phyloP scores from a whole-genome alignment of 2,888 invertebrate species.

The Lobophora halterata region DNA sequence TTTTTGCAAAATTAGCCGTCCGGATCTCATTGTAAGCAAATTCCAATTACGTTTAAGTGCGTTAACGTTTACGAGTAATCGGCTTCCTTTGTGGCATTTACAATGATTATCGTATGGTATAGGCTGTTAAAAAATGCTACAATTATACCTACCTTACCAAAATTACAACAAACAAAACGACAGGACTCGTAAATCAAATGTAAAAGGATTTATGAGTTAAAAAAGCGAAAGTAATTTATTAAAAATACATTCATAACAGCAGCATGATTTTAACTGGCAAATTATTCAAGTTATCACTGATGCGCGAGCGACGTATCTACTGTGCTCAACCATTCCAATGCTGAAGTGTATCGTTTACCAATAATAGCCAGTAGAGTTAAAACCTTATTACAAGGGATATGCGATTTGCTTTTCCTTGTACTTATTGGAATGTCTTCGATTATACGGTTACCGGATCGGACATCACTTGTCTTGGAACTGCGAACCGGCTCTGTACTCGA shows the following conservation, averaged over 20 bases:
- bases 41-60: constrained; percentile 56
- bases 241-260: constrained; percentile 42
- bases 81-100: constrained; percentile 40
- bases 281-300: constrained; percentile 52
- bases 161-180: not conserved
- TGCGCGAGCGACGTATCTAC: constrained; percentile 40
- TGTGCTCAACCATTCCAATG: constrained; percentile 20
- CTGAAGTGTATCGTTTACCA: constrained; percentile 14
- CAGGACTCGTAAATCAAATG: not conserved
- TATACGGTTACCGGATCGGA: constrained; percentile 45
- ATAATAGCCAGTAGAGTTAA: constrained; percentile 8
- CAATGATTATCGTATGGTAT: constrained; percentile 30
- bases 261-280: constrained; percentile 50
- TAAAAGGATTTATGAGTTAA: not conserved
- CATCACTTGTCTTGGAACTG: constrained; percentile 39
- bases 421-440: constrained; percentile 27
- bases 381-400: constrained; percentile 12
- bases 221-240: constrained; percentile 17
- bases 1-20: constrained; percentile 56
- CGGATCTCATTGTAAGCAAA: constrained; percentile 54
- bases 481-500: constrained; percentile 36
- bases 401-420: constrained; percentile 9
- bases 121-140: constrained; percentile 6
- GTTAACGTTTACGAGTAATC: constrained; percentile 42
- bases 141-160: constrained; percentile 7